Base-by-base conservation (phyloP, 2,797 vertebrate species). In the Macroramphosus scolopax region DNA sequence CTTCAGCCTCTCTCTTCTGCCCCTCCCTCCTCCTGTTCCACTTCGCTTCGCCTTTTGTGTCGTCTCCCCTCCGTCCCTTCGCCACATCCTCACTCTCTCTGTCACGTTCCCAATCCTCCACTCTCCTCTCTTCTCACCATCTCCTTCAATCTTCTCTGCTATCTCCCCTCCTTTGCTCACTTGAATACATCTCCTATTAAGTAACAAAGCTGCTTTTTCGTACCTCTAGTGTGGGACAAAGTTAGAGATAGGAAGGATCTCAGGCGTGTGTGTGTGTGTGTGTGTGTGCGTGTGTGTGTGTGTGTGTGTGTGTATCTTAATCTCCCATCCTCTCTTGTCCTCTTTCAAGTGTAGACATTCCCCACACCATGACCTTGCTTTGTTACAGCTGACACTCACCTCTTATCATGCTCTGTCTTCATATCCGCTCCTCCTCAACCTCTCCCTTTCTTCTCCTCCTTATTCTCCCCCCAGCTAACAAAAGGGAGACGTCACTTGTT, bases 281-380 rank as follows among this genome's bases (percentile, higher is more conserved):
- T 34, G 12, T 47, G 2, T n/a, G 50, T 41, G 34, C 11, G 5
- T 54, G 24, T 17, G 16, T 28, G 33, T 24, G 28, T 30, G 26
- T 29, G 38, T 50, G 50, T 17, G 43, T 56, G 44, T 41, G 62
- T 48, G 54, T 50, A 57, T 75, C 78, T 71, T 78, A 66, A 72
- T 77, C 74, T 69, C 26, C 33, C 48, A 35, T 63, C 49, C 51
- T 36, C 57, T 77, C 73, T 72, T 76, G 76, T 82, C 80, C 75
- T 36, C 55, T 78, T 78, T 70, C 74, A 76, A 81, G 75, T 80
- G 72, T 83, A 82, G 80, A 87, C 81, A 80, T 76, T 82, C 63
- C 51, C 63, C 51, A 32, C 68, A 60, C 63, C 32, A 41, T 82
- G 86, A 88, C 84, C 84, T 87, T 85, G 81, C 86, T 81, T 86